Percentiles rank a stretch among this genome's conserved stretches.
phyloP scores from a whole-genome alignment of 1,140 invertebrate species.

The Aphaenogaster ashmeadi region DNA sequence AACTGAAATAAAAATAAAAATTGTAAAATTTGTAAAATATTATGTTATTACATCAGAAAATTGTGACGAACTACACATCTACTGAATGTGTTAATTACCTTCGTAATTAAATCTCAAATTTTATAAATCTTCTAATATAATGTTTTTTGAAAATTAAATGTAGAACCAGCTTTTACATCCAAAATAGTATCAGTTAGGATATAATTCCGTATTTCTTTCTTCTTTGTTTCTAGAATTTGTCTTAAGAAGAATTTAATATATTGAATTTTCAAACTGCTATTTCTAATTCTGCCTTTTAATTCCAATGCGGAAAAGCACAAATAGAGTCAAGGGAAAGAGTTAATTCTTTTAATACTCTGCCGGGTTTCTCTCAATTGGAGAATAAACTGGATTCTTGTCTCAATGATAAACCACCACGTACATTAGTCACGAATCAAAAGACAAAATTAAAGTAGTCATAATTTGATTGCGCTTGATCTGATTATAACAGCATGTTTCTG shows the following conservation, averaged over 20 bases:
- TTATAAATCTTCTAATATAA: neutral
- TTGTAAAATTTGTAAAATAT: too few species aligned
- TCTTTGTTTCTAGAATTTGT: neutral
- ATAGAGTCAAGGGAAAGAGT: neutral
- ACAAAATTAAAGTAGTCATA: neutral
- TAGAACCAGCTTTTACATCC: neutral
- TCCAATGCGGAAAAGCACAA: neutral
- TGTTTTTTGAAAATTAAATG: neutral
- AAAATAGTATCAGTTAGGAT: neutral
- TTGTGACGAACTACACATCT: too few species aligned
- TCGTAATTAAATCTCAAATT: neutral
- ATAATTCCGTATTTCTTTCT: neutral
- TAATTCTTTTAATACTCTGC: neutral
- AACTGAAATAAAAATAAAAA: too few species aligned
- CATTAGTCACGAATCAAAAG: conserved; percentile 7
- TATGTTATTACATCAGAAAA: too few species aligned
- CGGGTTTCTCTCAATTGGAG: neutral
- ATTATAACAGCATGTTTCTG: conserved; percentile 11
- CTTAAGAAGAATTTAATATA: neutral
- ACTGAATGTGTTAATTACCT: neutral
- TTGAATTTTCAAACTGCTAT: neutral
- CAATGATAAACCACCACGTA: neutral
- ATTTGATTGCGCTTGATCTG: conserved; percentile 5
- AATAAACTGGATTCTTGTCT: neutral
- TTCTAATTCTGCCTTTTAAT: neutral